phyloP scores from a whole-genome alignment of 2,888 invertebrate species.

The Epinotia ramella region DNA sequence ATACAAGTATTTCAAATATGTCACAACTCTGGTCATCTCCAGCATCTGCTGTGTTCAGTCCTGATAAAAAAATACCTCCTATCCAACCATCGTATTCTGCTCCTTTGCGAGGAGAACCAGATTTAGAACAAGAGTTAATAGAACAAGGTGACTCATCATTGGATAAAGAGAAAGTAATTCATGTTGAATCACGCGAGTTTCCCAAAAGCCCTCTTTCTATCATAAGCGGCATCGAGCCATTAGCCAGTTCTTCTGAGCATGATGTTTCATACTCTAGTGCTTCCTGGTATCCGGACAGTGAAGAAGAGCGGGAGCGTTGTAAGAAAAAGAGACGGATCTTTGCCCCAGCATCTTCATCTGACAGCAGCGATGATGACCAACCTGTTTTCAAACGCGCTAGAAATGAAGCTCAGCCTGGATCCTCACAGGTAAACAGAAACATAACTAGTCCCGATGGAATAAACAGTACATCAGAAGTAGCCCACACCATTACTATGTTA shows the following conservation, averaged over 20 bases:
- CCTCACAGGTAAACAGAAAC: conserved; percentile 5
- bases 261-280: conserved; percentile 35
- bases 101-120: conserved; percentile 10
- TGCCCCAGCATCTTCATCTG: conserved; percentile 10
- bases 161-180: neutral
- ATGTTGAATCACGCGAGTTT: conserved; percentile 5
- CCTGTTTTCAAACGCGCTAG: conserved; percentile 8
- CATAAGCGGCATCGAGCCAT: conserved; percentile 26
- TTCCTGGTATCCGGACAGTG: conserved; percentile 30
- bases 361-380: conserved; percentile 28
- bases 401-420: conserved; percentile 14
- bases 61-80: neutral
- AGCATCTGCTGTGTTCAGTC: conserved; percentile 18
- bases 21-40: no score
- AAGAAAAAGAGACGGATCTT: conserved; percentile 5
- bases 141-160: neutral
- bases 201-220: conserved; percentile 2
- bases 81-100: conserved; percentile 22
- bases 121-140: conserved; percentile 1
- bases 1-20: no score
- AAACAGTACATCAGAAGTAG: conserved; percentile 3
- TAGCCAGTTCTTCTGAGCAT: conserved; percentile 30
- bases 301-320: conserved; percentile 13
- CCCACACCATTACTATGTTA: conserved; percentile 6
- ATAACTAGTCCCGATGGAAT: conserved; percentile 4